Conservation (phyloP, 1,140 invertebrate genomes). For the Drosophila persimilis region DNA sequence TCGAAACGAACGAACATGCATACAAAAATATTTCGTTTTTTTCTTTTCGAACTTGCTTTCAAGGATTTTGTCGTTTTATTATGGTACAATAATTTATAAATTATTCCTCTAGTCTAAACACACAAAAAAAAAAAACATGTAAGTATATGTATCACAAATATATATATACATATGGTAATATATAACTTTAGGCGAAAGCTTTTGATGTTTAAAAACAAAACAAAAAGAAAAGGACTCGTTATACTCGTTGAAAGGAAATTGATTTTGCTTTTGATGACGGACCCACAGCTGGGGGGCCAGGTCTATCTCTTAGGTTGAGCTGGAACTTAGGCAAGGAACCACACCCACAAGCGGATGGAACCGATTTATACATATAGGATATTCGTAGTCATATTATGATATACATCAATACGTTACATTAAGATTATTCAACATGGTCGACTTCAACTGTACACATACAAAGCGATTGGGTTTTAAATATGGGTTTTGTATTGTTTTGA, state of each 20-base stretch:
- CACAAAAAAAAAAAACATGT: conserved; percentile 47
- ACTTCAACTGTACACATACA: conserved; percentile 29
- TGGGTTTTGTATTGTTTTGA: too few species aligned
- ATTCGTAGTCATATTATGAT: not conserved
- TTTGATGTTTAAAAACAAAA: conserved; percentile 12
- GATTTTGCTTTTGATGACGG: conserved; percentile 34
- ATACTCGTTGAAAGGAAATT: conserved; percentile 37
- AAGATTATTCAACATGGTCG: conserved; percentile 30
- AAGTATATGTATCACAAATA: conserved; percentile 73
- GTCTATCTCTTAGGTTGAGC: conserved; percentile 56
- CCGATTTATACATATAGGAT: conserved; percentile 22
- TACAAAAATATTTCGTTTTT: conserved; percentile 58
- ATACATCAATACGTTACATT: conserved; percentile 21
- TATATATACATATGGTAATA: conserved; percentile 42
- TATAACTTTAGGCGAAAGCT: conserved; percentile 51
- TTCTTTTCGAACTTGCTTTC: conserved; percentile 56
- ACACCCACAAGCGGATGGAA: conserved; percentile 28
- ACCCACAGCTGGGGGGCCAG: conserved; percentile 11
- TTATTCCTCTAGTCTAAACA: conserved; percentile 51
- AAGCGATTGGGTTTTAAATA: conserved; percentile 4
- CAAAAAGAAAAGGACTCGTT: conserved; percentile 6
- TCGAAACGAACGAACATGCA: conserved; percentile 42
- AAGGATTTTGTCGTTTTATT: conserved; percentile 53
- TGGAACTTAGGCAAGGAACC: conserved; percentile 41
- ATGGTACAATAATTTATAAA: conserved; percentile 64